Evolutionary conservation across 92 coral and sea anemone genomes (phyloP).

Genomic region (Micromussa lordhowensis): DNA sequence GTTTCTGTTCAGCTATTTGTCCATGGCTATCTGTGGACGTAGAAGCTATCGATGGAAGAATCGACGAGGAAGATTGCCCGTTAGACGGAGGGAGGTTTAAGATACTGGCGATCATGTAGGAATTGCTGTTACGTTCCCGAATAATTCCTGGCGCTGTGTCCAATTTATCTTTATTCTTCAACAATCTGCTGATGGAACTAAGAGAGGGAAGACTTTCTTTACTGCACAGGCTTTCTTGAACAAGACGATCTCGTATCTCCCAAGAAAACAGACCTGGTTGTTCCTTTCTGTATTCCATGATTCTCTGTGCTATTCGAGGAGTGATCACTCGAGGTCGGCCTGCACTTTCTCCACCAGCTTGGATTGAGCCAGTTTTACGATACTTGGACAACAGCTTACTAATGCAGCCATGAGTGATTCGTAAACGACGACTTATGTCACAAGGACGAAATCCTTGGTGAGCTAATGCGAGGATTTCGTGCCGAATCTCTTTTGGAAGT

Average conservation of each 20-base stretch:
- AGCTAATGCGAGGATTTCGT: constrained; percentile 71
- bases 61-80: not conserved
- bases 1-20: not conserved
- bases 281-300: constrained; percentile 27
- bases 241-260: constrained; percentile 43
- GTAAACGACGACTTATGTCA: constrained; percentile 85
- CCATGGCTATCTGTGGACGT: not conserved
- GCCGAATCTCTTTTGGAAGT: constrained; percentile 70
- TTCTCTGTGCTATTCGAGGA: constrained; percentile 26
- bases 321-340: constrained; percentile 62
- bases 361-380: constrained; percentile 83
- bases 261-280: constrained; percentile 52
- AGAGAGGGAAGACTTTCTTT: constrained; percentile 34
- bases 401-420: constrained; percentile 85
- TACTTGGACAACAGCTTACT: constrained; percentile 84
- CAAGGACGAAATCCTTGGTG: constrained; percentile 88
- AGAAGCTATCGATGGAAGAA: not conserved
- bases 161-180: not conserved
- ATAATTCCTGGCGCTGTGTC: not conserved
- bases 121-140: not conserved
- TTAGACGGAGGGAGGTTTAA: constrained; percentile 2
- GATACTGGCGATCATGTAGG: constrained; percentile 16
- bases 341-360: constrained; percentile 66
- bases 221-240: constrained; percentile 30
- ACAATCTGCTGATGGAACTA: constrained; percentile 46